Base-by-base conservation (phyloP, 2,797 vertebrate species). In the Tinamus major region DNA sequence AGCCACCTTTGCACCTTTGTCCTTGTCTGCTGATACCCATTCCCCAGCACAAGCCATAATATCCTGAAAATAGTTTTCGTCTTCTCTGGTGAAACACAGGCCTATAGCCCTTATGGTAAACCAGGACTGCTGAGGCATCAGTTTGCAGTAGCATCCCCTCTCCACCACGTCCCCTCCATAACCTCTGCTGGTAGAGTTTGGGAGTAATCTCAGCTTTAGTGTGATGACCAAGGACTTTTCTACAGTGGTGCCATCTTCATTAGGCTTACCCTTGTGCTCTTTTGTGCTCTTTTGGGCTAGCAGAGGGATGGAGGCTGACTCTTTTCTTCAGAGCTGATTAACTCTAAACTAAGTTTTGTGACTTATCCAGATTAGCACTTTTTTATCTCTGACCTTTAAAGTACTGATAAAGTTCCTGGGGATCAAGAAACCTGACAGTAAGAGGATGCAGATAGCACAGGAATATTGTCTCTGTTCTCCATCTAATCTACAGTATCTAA, bases 41-140 rank as follows among this genome's bases (percentile, higher is more conserved):
- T 87, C 16, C 17, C 4, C 80, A 49, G 31, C 14, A 64, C 19
- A 72, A 53, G 10, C 24, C 70, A 31, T 62, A 92, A 16, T 48
- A 37, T 51, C 31, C 71, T 76, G 70, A 48, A 90, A 63, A 17
- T 7, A 2, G 5, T 24, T 89, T 72, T 81, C 42, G 31, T 70
- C 37, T 70, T 77, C 26, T 31, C 5, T 19, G 3, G 7, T 80
- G 8, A 67, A 85, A 37, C 7, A n/a, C 13, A 48, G 75, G 27
- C 3, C 0, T 2, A 68, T 58, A 64, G 13, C 0, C 0, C 13
- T 83, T 31, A 17, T 3, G 4, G 20, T 26, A 83, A 8, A 20
- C 48, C 67, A 46, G 37, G 20, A 7, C 64, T 64, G 7, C 19
- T 83, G 62, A 44, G 24, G 56, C 39, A 80, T 6, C 16, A 55